These are phyloP conservation scores for Percina caprodes DNA, from an alignment of 2,113 vertebrate species.

Conservation along the genomic window DNA sequence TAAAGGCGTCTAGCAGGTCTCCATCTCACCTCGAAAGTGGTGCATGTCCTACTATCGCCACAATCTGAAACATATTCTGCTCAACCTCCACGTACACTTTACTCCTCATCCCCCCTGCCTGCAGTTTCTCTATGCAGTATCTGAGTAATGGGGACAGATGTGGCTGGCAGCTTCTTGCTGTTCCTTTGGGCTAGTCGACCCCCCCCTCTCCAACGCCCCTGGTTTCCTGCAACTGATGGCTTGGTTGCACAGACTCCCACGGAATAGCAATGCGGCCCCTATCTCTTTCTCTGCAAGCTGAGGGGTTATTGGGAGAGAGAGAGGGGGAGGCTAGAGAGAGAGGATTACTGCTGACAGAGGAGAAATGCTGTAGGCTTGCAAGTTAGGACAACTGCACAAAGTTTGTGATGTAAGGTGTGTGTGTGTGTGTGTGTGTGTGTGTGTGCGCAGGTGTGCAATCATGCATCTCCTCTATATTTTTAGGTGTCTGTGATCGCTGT, in stretches of 20 bases:
- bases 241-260: conserved; percentile 71
- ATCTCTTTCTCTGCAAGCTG: conserved; percentile 49
- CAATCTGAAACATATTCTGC: conserved; percentile 22
- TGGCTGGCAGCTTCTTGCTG: conserved; percentile 73
- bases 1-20: conserved; percentile 10
- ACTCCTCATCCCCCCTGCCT: conserved; percentile 19
- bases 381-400: conserved; percentile 63
- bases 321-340: conserved; percentile 56
- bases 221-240: conserved; percentile 73
- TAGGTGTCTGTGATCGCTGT: not conserved
- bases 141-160: conserved; percentile 79
- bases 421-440: conserved; percentile 35
- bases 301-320: conserved; percentile 54
- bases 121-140: conserved; percentile 60
- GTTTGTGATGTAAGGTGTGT: conserved; percentile 52
- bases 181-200: conserved; percentile 65
- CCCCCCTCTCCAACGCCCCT: conserved; percentile 45
- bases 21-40: conserved; percentile 6
- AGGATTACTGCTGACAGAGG: conserved; percentile 82
- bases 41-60: conserved; percentile 22
- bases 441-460: conserved; percentile 60
- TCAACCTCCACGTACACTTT: conserved; percentile 11
- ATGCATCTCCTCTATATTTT: conserved; percentile 37
- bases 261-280: conserved; percentile 76
- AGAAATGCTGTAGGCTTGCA: conserved; percentile 71